A percentile compares a stretch with the other conserved stretches of the same genome.
phyloP scores from a whole-genome alignment of 2,113 vertebrate genomes.

The Cyanoliseus patagonus region DNA sequence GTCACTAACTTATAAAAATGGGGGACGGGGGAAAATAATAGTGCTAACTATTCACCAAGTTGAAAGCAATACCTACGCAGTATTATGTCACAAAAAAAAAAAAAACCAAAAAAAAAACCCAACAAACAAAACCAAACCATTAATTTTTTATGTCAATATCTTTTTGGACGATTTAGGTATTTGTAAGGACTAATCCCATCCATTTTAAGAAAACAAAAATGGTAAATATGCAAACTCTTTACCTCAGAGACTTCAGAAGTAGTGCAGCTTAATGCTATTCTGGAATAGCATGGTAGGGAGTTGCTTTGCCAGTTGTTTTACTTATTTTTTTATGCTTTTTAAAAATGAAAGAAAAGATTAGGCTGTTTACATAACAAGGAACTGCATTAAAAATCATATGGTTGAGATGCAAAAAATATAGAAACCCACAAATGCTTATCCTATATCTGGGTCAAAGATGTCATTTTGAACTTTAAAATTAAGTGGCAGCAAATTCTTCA shows the following conservation, averaged over 20 bases:
- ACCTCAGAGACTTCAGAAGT: background rate
- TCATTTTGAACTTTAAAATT: background rate
- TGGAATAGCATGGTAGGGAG: fast-evolving
- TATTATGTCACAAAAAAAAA: background rate
- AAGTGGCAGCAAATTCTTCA: background rate
- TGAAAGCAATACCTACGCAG: background rate
- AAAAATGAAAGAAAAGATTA: background rate
- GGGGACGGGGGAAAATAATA: background rate
- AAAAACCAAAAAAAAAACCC: too few species aligned
- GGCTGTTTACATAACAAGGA: background rate
- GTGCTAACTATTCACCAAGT: background rate
- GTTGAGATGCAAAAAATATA: background rate
- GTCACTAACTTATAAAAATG: background rate
- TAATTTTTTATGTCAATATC: background rate
- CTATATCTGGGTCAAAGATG: background rate
- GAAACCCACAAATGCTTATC: background rate
- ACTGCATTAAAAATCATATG: background rate
- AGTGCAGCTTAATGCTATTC: fast-evolving
- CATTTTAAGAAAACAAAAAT: background rate
- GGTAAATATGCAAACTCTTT: background rate
- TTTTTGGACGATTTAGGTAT: background rate
- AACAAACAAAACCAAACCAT: background rate
- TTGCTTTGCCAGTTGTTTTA: background rate
- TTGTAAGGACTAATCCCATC: background rate
- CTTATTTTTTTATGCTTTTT: background rate